These are phyloP conservation scores for Himantopus leucocephalus DNA, from an alignment of 2,113 vertebrate species.

Conservation along the genomic window DNA sequence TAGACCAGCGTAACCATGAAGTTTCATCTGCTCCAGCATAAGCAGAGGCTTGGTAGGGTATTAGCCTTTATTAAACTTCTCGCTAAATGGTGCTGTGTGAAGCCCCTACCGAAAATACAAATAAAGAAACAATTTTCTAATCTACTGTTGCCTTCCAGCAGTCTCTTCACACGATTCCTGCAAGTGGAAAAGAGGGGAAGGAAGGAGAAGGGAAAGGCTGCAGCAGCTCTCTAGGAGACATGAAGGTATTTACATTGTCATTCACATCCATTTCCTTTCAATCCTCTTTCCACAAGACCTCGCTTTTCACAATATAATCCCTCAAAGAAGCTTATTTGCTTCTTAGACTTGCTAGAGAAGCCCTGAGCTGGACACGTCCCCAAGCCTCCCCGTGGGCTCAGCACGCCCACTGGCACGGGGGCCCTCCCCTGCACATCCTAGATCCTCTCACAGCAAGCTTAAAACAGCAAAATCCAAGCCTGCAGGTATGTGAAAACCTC, in stretches of 20 bases:
- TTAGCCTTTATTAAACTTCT: neutral
- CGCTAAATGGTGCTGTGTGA: neutral
- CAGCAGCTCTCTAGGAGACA: neutral
- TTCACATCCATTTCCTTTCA: neutral
- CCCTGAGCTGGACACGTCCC: neutral
- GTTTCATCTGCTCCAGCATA: neutral
- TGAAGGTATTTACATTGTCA: rapidly evolving
- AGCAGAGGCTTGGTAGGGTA: rapidly evolving
- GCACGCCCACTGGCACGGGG: rapidly evolving
- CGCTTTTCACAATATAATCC: neutral
- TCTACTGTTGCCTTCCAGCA: neutral
- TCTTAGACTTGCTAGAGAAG: neutral
- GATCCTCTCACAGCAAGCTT: neutral
- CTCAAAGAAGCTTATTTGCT: neutral
- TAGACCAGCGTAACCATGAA: rapidly evolving
- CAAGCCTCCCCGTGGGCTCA: rapidly evolving
- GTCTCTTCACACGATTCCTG: neutral
- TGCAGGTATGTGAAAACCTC: neutral
- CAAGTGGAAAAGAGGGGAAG: neutral
- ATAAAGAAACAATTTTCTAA: neutral
- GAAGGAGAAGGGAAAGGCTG: neutral
- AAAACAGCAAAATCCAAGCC: neutral
- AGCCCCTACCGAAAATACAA: neutral
- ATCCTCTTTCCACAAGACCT: neutral
- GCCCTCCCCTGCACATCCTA: rapidly evolving